Evolutionary conservation across 2,797 vertebrate genomes (phyloP).

Genomic region (Salmo trutta): DNA sequence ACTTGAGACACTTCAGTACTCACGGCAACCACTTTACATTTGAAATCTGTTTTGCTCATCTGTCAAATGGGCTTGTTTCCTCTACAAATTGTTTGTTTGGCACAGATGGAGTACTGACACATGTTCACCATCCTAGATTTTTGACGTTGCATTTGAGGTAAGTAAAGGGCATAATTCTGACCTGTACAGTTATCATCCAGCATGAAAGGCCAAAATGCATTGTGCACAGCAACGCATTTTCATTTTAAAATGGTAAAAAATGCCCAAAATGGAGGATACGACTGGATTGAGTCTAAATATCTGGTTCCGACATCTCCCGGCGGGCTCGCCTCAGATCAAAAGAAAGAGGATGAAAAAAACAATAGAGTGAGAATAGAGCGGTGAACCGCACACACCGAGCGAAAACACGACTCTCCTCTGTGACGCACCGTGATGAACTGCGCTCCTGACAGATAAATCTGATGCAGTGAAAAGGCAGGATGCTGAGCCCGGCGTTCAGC

Average conservation of each 20-base stretch:
- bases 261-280: not conserved
- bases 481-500: slow-evolving; percentile 52
- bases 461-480: slow-evolving; percentile 60
- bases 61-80: not conserved
- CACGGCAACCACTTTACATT: not conserved
- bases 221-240: not conserved
- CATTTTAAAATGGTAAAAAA: too few relatives aligned
- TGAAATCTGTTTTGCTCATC: not conserved
- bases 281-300: not conserved
- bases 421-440: slow-evolving; percentile 64
- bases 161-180: not conserved
- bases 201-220: not conserved
- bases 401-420: slow-evolving; percentile 61
- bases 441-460: slow-evolving; percentile 66
- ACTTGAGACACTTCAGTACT: not conserved
- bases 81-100: not conserved
- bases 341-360: not conserved
- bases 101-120: not conserved
- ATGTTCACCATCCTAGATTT: not conserved
- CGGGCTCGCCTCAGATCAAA: not conserved
- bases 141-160: not conserved
- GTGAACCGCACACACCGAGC: slow-evolving; percentile 38
- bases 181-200: not conserved
- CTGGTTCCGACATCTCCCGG: not conserved
- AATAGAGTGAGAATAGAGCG: slow-evolving; percentile 11